phyloP scores from a whole-genome alignment of 2,888 invertebrate genomes.

The Noctua pronuba region DNA sequence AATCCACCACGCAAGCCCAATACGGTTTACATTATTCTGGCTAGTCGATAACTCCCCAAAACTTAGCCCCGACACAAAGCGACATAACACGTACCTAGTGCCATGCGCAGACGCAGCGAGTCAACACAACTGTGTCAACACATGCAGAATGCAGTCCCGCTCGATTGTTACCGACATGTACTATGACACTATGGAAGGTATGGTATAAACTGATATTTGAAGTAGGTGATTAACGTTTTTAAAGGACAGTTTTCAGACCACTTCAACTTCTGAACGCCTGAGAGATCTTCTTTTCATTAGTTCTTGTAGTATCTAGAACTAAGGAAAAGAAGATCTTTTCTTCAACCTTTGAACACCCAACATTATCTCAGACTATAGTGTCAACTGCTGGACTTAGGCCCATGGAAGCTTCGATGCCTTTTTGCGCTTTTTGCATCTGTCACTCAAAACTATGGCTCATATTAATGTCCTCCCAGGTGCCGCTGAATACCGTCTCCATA shows the following conservation, averaged over 20 bases:
- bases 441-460: neutral
- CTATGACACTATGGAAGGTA: conserved; percentile 1
- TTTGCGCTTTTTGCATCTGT: no score
- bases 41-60: conserved; percentile 12
- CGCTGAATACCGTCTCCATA: neutral
- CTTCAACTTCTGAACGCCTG: neutral
- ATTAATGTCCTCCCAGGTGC: neutral
- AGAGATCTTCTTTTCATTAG: neutral
- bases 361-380: neutral
- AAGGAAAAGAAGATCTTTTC: no score
- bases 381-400: neutral
- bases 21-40: neutral
- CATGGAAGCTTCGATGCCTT: neutral
- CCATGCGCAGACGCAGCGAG: conserved; percentile 51
- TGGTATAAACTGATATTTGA: neutral
- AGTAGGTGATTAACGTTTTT: neutral
- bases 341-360: neutral
- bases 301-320: no score
- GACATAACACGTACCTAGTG: conserved; percentile 35
- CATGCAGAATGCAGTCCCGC: conserved; percentile 58
- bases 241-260: neutral
- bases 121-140: conserved; percentile 66
- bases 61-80: conserved; percentile 23
- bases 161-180: conserved; percentile 50
- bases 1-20: neutral